Conservation (phyloP, 1,140 invertebrate species). For the Drosophila ficusphila region DNA sequence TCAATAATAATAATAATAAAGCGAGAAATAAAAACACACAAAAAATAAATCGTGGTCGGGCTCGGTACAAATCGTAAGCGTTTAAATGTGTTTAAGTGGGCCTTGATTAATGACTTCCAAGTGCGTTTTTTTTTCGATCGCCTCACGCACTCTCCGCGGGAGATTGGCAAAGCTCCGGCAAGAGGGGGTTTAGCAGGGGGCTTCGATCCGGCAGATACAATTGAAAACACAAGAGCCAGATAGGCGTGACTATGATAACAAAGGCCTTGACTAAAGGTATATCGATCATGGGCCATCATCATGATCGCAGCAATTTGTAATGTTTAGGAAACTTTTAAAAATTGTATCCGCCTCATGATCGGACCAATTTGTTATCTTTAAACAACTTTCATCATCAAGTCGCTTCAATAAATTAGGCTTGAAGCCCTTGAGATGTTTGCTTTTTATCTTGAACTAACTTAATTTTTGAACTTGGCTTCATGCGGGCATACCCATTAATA, state of each 20-base stretch:
- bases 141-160: constrained; percentile 62
- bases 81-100: constrained; percentile 76
- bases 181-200: constrained; percentile 2
- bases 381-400: constrained; percentile 23
- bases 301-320: constrained; percentile 47
- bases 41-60: constrained; percentile 45
- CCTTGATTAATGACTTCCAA: constrained; percentile 73
- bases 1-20: constrained; percentile 65
- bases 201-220: constrained; percentile 28
- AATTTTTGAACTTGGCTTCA: constrained; percentile 1
- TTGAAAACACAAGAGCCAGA: constrained; percentile 30
- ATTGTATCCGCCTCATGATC: constrained; percentile 21
- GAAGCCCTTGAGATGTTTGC: constrained; percentile 5
- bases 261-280: constrained; percentile 39
- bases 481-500: constrained; percentile 24
- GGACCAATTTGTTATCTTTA: constrained; percentile 29
- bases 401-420: not conserved
- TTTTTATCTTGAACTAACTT: constrained; percentile 11
- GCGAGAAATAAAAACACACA: constrained; percentile 23
- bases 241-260: constrained; percentile 56
- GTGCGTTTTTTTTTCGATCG: constrained; percentile 54
- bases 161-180: constrained; percentile 50
- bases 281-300: constrained; percentile 15
- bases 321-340: constrained; percentile 27
- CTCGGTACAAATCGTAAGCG: constrained; percentile 76